These are phyloP conservation scores for Venusia cambrica DNA, from an alignment of 2,888 invertebrate species.

Conservation along the genomic window DNA sequence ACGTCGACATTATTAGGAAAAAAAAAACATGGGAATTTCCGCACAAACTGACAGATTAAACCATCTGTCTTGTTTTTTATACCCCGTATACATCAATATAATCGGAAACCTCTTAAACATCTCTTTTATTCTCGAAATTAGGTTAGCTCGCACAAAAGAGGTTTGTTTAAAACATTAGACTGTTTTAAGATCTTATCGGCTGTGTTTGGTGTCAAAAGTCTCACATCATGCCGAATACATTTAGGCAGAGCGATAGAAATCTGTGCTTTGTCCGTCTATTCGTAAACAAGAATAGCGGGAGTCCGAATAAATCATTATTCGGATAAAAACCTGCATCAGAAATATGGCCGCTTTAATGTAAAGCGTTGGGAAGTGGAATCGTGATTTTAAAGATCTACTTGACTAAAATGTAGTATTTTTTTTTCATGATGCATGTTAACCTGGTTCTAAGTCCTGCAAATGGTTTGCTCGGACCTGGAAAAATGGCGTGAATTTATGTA, in stretches of 20 bases:
- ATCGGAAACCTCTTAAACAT: no score
- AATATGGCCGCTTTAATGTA: slow-evolving; percentile 18
- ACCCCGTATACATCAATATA: slow-evolving; percentile 45
- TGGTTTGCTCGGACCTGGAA: no score
- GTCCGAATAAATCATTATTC: slow-evolving; percentile 70
- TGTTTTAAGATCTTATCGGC: slow-evolving; percentile 74
- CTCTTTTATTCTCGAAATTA: slow-evolving; percentile 76
- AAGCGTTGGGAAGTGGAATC: slow-evolving; percentile 6
- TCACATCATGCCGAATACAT: slow-evolving; percentile 78
- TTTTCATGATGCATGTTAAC: no score
- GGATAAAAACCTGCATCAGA: slow-evolving; percentile 21
- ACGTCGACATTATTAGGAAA: no score
- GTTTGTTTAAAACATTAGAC: slow-evolving; percentile 80
- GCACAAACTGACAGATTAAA: not conserved
- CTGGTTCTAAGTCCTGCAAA: no score
- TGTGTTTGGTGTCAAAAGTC: slow-evolving; percentile 78
- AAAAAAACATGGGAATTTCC: slow-evolving; percentile 1
- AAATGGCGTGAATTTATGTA: no score
- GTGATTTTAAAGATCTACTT: slow-evolving; percentile 7
- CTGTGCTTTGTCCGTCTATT: slow-evolving; percentile 67
- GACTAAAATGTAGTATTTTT: no score
- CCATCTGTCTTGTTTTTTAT: slow-evolving; percentile 3
- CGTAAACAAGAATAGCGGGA: slow-evolving; percentile 79
- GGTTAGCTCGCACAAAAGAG: slow-evolving; percentile 77
- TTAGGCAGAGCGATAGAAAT: slow-evolving; percentile 64